Percentiles rank a stretch among this genome's conserved stretches.
phyloP scores from a whole-genome alignment of 2,113 vertebrate species.

The Dendrocopos noguchii region DNA sequence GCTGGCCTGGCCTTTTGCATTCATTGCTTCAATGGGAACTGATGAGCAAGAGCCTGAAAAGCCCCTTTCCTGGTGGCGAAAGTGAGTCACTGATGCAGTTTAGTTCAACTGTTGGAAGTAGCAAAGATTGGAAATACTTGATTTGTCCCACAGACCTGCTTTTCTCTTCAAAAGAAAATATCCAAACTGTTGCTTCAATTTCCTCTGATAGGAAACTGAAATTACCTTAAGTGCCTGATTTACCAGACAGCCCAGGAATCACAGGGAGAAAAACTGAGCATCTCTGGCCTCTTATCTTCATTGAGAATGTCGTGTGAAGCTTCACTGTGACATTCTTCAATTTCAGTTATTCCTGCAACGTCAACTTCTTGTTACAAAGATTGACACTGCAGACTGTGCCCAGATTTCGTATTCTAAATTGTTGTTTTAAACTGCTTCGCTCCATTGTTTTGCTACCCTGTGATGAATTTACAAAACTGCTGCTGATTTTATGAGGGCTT shows the following conservation, averaged over 20 bases:
- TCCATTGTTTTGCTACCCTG: neutral
- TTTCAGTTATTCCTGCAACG: neutral
- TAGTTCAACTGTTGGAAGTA: neutral
- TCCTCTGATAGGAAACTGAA: neutral
- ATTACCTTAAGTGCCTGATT: neutral
- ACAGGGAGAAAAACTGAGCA: neutral
- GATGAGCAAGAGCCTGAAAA: slow-evolving; percentile 82
- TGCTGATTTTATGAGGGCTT: neutral
- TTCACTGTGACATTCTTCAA: neutral
- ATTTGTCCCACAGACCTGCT: neutral
- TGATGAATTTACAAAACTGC: neutral
- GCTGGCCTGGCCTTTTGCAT: slow-evolving; percentile 95
- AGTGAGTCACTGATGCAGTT: slow-evolving; percentile 70
- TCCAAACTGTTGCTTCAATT: neutral
- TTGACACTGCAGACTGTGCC: neutral
- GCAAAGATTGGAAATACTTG: neutral
- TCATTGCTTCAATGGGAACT: slow-evolving; percentile 87
- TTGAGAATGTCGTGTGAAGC: neutral
- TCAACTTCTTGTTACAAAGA: neutral
- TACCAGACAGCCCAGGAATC: neutral
- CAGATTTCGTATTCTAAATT: neutral
- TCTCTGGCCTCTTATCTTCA: neutral
- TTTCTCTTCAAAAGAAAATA: neutral
- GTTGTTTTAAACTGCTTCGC: neutral
- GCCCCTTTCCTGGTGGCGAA: slow-evolving; percentile 90